Conservation (phyloP, 2,113 vertebrate genomes). For the Actenoides lindsayi region DNA sequence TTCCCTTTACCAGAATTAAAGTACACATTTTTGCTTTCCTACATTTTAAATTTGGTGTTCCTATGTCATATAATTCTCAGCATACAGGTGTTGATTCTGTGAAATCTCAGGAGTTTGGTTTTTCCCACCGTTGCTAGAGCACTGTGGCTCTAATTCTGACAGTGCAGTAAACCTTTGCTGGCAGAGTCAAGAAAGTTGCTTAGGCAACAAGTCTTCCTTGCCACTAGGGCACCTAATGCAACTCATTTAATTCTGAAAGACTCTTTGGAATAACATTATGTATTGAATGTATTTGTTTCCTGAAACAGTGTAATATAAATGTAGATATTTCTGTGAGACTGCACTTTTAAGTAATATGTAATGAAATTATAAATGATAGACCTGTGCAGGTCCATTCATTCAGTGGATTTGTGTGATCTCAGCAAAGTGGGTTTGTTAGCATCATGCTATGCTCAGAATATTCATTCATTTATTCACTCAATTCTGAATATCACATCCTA, state of each 20-base stretch:
- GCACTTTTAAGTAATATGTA: background rate
- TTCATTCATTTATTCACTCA: background rate
- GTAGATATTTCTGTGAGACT: background rate
- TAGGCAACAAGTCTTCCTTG: background rate
- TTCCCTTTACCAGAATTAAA: background rate
- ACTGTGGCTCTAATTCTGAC: background rate
- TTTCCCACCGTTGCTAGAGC: background rate
- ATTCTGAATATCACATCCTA: background rate
- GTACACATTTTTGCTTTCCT: background rate
- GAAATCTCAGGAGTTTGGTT: background rate
- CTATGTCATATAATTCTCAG: background rate
- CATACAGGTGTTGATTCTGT: background rate
- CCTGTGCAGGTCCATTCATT: background rate
- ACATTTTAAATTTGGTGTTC: background rate
- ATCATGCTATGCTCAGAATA: background rate
- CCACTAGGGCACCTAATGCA: accelerated
- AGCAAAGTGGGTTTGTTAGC: background rate
- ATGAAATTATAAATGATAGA: background rate
- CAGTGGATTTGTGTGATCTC: background rate
- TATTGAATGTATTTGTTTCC: background rate
- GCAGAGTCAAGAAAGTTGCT: background rate
- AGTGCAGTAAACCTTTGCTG: background rate
- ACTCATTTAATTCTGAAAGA: background rate
- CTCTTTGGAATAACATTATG: background rate
- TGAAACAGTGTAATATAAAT: background rate